Evolutionary conservation across 2,888 invertebrate species (phyloP).

Genomic region (Blomia tropicalis): DNA sequence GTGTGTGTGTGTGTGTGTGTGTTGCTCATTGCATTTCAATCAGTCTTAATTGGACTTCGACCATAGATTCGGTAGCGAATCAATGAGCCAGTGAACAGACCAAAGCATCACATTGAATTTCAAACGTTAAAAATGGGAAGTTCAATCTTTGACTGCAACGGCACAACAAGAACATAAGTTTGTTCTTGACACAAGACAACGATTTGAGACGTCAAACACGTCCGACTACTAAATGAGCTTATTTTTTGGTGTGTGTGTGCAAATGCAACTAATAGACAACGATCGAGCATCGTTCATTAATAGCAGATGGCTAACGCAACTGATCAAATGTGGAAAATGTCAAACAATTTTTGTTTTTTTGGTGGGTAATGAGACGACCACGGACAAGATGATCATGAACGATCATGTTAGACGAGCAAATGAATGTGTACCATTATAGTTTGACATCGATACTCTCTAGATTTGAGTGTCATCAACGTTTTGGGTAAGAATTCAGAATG

Average conservation of each 20-base stretch:
- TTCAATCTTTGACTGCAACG: too few relatives aligned
- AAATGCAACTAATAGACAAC: not conserved
- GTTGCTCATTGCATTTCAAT: slow-evolving; percentile 9
- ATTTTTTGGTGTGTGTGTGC: not conserved
- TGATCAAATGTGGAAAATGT: slow-evolving; percentile 14
- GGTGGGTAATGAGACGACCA: too few relatives aligned
- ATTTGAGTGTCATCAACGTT: not conserved
- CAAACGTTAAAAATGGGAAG: too few relatives aligned
- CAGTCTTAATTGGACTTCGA: not conserved
- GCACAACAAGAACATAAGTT: too few relatives aligned
- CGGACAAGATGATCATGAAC: not conserved
- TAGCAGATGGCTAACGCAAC: slow-evolving; percentile 10
- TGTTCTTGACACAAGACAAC: not conserved
- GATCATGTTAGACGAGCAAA: too few relatives aligned
- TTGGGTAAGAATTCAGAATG: too few relatives aligned
- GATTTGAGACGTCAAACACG: slow-evolving; percentile 13
- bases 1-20: too few relatives aligned
- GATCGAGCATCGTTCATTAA: slow-evolving; percentile 11
- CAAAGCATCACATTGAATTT: not conserved
- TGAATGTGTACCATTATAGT: too few relatives aligned
- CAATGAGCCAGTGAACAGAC: not conserved
- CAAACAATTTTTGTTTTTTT: too few relatives aligned
- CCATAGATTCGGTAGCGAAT: not conserved
- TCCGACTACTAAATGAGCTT: slow-evolving; percentile 7
- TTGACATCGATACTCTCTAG: not conserved